Percentiles rank a stretch among this genome's conserved stretches.
These are phyloP conservation scores for Channa striata DNA, from an alignment of 2,797 vertebrate species.

Conservation along the genomic window DNA sequence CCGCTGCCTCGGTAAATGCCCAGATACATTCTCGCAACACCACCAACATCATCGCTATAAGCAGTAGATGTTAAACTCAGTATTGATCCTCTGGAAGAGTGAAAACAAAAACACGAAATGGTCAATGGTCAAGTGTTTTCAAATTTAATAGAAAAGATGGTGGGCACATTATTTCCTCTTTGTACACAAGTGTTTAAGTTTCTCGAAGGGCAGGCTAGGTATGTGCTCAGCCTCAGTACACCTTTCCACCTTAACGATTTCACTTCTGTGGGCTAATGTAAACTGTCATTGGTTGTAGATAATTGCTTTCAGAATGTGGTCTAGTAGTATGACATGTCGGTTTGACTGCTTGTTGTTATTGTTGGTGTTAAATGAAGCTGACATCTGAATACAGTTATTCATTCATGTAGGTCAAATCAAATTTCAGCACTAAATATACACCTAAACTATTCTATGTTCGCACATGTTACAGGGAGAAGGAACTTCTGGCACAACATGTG, in stretches of 20 bases:
- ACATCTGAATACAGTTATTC: no score
- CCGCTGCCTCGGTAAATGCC: slow-evolving; percentile 6
- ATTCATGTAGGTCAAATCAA: no score
- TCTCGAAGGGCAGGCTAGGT: neutral
- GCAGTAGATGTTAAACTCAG: slow-evolving; percentile 26
- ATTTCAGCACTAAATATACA: no score
- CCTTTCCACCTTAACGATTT: slow-evolving; percentile 41
- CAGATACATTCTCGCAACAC: neutral
- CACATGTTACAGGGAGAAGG: no score
- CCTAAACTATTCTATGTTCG: no score
- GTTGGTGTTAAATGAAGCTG: slow-evolving; percentile 6
- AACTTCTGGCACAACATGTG: no score
- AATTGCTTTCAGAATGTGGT: slow-evolving; percentile 24
- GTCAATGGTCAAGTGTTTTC: slow-evolving; percentile 23
- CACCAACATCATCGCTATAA: slow-evolving; percentile 1
- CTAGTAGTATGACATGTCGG: neutral
- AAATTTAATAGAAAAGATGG: slow-evolving; percentile 6
- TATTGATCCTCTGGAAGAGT: slow-evolving; percentile 38
- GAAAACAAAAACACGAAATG: slow-evolving; percentile 18
- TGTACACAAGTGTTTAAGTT: slow-evolving; percentile 9
- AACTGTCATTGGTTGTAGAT: slow-evolving; percentile 18
- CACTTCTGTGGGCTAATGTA: slow-evolving; percentile 9
- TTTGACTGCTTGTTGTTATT: slow-evolving; percentile 4
- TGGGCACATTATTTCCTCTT: neutral
- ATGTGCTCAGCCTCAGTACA: neutral